Base-by-base conservation (phyloP, 2,113 vertebrate species). In the Mobula birostris region DNA sequence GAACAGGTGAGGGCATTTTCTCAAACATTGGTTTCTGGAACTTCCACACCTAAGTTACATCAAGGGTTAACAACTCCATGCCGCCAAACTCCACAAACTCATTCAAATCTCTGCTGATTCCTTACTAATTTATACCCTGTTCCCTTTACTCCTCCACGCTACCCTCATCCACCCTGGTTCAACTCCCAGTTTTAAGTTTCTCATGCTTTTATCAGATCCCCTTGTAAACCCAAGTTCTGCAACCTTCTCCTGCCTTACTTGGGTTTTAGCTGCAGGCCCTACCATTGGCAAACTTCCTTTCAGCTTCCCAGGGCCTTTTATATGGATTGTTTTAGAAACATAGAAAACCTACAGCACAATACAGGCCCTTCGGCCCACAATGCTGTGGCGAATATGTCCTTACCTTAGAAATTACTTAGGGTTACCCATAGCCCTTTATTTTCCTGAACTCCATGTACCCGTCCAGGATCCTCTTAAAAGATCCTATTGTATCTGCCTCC, bases 1-100 rank as follows among this genome's bases (percentile, higher is more conserved):
- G 95, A 96, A 1, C 99, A 99, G 98, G 99, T 99, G 96, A 95
- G 95, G 94, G 3, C 0, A n/a, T 61, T 40, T 48, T 76, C 32
- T 94, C 5, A 32, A 90, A 63, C 15, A 29, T 15, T 68, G 17
- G 61, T 66, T 32, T 90, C 14, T 66, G 29, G n/a, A 66, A 32
- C 12, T 63, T 90, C 85, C 12, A 21, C 21, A n/a, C 29, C 32
- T 19, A 29, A 5, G 56, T 63, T 17, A 14, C 3, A 9, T 87
- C 82, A 8, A 61, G 48, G 11, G 2, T 58, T 24, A 12, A 5
- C 5, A 8, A 9, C 56, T 2, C 80, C 19, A 83, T 56, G 27
- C 83, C 61, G 24, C 6, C 9, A 90, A 15, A 29, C n/a, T 66
- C 15, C 14, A 66, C 63, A n/a, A 7, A 15, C 61, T 68, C 61